A percentile compares a stretch with the other conserved stretches of the same genome.
phyloP scores from a whole-genome alignment of 2,888 invertebrate species.

The Thymelicus sylvestris region DNA sequence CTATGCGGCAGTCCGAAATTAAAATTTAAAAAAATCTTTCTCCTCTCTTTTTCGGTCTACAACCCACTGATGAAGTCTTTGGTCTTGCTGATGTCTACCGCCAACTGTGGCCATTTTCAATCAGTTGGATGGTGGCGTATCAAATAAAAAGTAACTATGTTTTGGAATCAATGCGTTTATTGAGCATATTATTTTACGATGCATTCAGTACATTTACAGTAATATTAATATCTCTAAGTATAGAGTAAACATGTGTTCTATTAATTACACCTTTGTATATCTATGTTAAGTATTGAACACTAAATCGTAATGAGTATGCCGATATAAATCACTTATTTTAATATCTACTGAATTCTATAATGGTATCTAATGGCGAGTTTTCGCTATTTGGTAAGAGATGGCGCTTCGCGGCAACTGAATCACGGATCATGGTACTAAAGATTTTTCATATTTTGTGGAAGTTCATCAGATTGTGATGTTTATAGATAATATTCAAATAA shows the following conservation, averaged over 20 bases:
- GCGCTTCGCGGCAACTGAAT: background rate
- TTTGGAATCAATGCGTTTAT: constrained; percentile 25
- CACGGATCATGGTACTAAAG: background rate
- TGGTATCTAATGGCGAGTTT: background rate
- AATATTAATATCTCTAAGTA: constrained; percentile 27
- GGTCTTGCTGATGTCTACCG: too few relatives aligned
- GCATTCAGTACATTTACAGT: constrained; percentile 42
- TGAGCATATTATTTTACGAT: constrained; percentile 39
- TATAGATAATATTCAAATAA: too few relatives aligned
- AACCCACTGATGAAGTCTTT: too few relatives aligned
- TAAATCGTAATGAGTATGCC: constrained; percentile 13
- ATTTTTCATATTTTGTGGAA: too few relatives aligned
- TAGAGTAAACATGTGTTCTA: constrained; percentile 39
- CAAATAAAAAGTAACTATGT: background rate
- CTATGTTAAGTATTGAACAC: constrained; percentile 16
- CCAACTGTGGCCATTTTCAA: too few relatives aligned
- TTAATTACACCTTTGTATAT: constrained; percentile 14
- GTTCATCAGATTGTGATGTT: too few relatives aligned
- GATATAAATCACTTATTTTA: constrained; percentile 2
- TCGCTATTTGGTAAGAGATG: constrained; percentile 2
- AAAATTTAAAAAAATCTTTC: too few relatives aligned
- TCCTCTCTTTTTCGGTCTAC: too few relatives aligned
- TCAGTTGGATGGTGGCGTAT: background rate
- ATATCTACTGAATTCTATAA: background rate
- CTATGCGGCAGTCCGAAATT: too few relatives aligned